Evolutionary conservation across 2,113 vertebrate species (phyloP), one percentile per base, ranked within the genome.

Genomic region (Syngnathus scovelli): DNA sequence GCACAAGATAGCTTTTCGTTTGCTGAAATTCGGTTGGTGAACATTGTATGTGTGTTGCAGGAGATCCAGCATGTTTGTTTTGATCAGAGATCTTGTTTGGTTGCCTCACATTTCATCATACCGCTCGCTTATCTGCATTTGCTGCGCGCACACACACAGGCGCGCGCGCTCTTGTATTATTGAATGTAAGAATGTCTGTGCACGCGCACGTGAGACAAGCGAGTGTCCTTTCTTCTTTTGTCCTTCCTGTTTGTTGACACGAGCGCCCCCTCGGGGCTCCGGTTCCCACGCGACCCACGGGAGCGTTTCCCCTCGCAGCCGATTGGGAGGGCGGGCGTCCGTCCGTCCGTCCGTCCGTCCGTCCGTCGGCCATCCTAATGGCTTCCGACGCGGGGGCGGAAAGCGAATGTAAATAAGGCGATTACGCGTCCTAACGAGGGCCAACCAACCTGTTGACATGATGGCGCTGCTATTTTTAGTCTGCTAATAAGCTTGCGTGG

Each of bases 401-500:
- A 92, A 90, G 79, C 63, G 87, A 88, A 91, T 88, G 90, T 90
- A 91, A 91, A 92, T 89, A 82, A 90, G 86, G 88, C 87, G 86
- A 90, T 92, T 92, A 91, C 84, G 86, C 78, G 85, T 88, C 87
- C 83, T 90, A 88, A 89, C 74, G 78, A 87, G 88, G 85, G 79
- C 13, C 81, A 89, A 87, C 27, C 81, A 89, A 87, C 19, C 81
- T 61, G 72, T 68, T 80, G 87, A 88, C 86, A 75, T 88, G 82
- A 65, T 81, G 80, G 86, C 82, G 73, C 3, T 77, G 37, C 52
- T 92, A 90, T 92, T 92, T 92, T 91, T 91, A 89, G 85, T 82
- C 78, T 1, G 79, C 64, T 90, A 91, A 91, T 90, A 88, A 89
- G 83, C 85, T 80, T 83, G 49, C 77, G 68, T 74, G 72, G 72